phyloP scores from a whole-genome alignment of 2,797 vertebrate species.

The Mus spretus region DNA sequence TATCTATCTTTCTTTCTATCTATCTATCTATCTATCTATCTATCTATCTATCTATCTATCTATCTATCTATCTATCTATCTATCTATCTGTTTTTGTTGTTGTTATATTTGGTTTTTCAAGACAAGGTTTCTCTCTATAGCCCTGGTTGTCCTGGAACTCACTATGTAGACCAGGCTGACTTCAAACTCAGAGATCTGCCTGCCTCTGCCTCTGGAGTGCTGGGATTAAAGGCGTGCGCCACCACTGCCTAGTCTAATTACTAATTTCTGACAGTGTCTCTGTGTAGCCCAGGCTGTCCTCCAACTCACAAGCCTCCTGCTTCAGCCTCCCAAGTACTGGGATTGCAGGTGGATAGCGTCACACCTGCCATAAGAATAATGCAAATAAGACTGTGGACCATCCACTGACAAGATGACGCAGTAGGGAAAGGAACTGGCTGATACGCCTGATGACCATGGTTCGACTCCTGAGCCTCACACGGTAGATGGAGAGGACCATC shows the following conservation, averaged over 20 bases:
- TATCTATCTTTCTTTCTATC: too few relatives aligned
- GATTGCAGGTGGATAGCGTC: neutral
- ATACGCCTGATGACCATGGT: neutral
- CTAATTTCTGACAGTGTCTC: neutral
- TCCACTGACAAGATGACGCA: neutral
- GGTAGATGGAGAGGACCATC: neutral
- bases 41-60: neutral
- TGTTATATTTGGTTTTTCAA: neutral
- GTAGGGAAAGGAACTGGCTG: neutral
- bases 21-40: neutral
- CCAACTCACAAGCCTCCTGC: neutral
- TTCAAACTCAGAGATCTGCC: neutral
- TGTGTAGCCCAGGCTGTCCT: neutral
- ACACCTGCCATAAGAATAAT: slow-evolving; percentile 1
- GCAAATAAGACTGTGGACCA: slow-evolving; percentile 6
- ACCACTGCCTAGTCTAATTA: neutral
- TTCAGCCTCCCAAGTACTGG: neutral
- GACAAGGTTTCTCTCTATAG: neutral
- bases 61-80: too few relatives aligned
- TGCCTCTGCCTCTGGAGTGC: neutral
- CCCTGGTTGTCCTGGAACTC: neutral
- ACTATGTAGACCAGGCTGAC: neutral
- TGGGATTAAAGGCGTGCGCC: neutral
- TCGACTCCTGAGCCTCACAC: neutral
- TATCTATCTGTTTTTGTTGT: too few relatives aligned